Conservation (phyloP, 2,113 vertebrate species). For the Catharus minimus region DNA sequence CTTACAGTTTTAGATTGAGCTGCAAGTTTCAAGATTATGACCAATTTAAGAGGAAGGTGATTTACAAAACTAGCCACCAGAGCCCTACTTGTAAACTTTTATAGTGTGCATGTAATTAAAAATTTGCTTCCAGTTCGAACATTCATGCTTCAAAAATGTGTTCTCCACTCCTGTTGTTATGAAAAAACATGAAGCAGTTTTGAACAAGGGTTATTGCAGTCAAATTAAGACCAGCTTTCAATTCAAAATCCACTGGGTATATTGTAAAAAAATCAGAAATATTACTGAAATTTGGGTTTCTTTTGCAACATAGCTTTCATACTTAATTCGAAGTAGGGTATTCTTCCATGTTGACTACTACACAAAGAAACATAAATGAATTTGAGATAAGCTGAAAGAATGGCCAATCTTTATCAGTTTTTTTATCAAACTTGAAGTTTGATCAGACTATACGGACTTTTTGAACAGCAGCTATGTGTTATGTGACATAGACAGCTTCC, state of each 20-base stretch:
- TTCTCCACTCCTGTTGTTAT: background rate
- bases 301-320: background rate
- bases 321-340: background rate
- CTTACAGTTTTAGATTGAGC: background rate
- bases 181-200: background rate
- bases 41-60: background rate
- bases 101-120: background rate
- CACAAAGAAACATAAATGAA: background rate
- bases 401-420: background rate
- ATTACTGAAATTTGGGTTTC: background rate
- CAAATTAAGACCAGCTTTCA: background rate
- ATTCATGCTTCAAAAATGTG: background rate
- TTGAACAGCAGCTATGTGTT: background rate
- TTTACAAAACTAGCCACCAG: constrained; percentile 23
- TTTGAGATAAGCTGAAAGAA: background rate
- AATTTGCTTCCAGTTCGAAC: constrained; percentile 14
- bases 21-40: constrained; percentile 1
- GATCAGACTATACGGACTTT: background rate
- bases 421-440: background rate
- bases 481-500: background rate
- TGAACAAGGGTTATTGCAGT: background rate
- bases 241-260: background rate
- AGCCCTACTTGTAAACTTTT: constrained; percentile 4
- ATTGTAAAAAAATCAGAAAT: background rate
- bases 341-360: background rate